phyloP scores from a whole-genome alignment of 2,113 vertebrate genomes.

The Ophiodon elongatus region DNA sequence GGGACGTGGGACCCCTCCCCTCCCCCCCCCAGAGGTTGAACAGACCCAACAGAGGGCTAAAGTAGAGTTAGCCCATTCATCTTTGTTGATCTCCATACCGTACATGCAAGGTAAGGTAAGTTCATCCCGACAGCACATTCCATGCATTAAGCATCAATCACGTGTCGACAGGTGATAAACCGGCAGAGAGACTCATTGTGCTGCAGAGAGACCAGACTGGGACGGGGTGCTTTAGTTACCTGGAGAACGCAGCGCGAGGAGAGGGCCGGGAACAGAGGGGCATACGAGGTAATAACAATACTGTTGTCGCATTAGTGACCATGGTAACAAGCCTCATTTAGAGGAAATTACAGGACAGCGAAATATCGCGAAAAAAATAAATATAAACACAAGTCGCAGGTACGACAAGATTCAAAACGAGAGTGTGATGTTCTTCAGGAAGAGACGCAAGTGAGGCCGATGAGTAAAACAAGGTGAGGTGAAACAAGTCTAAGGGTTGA shows the following conservation, averaged over 20 bases:
- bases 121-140: too few species aligned
- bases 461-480: too few species aligned
- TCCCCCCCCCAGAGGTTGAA: too few species aligned
- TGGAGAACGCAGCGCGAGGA: not conserved
- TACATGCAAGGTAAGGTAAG: not conserved
- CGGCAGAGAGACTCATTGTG: not conserved
- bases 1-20: too few species aligned
- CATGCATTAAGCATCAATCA: not conserved
- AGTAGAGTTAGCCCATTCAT: too few species aligned
- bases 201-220: not conserved
- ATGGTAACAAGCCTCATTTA: not conserved
- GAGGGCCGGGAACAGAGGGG: not conserved
- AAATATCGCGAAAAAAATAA: slow-evolving; percentile 5
- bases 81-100: not conserved
- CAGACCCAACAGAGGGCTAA: too few species aligned
- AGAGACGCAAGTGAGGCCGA: not conserved
- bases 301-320: slow-evolving; percentile 10
- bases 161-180: not conserved
- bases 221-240: not conserved
- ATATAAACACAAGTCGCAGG: not conserved
- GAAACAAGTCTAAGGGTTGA: not conserved
- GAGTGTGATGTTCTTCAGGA: too few species aligned
- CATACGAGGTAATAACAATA: not conserved
- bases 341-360: too few species aligned
- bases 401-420: not conserved